Evolutionary conservation across 2,797 vertebrate species (phyloP), one percentile per base, ranked within the genome.

Genomic region (Bufotes viridis): DNA sequence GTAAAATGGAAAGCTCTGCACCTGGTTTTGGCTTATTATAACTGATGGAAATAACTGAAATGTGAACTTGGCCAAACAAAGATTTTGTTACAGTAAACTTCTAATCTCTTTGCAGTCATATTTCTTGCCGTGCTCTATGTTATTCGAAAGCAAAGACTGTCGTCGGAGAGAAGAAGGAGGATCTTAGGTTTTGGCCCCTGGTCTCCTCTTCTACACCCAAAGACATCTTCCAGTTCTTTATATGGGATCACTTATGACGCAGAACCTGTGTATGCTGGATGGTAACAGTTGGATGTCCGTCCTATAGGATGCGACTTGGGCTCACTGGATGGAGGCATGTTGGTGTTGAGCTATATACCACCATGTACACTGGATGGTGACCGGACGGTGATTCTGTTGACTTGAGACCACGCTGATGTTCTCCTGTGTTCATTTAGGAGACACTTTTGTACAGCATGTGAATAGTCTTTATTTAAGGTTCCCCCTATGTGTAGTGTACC

Each of bases 241-340:
- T 97, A 97, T 0, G 96, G 96, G 34, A 93, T 96, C 3, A 94
- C 91, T 0, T 95, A 96, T 86, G 96, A 97, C 65, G 94, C 93
- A 9, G 96, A 97, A 82, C 97, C 97, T 0, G 95, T 98, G 17
- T 98, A 98, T 6, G 96, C 97, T 0, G 97, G 97, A 85, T 98
- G 97, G 97, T 97, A 67, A 26, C 65, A 1, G 4, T 2, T 24
- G 5, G 26, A 17, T 10, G 14, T 15, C 2, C 15, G 5, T 29
- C 15, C 26, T 17, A 13, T 67, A 1, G 0, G 17, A 1, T 61
- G 10, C 29, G 5, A 34, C 29, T 14, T 70, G 29, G 10, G 11
- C 2, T 65, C 63, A 13, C 63, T 74, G 49, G 49, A 22, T 75
- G 74, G 49, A n/a, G 10, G 1, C 42, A n/a, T 11, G 20, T 49